These are phyloP conservation scores for Podargus strigoides DNA, from an alignment of 2,797 vertebrate species.

Conservation along the genomic window DNA sequence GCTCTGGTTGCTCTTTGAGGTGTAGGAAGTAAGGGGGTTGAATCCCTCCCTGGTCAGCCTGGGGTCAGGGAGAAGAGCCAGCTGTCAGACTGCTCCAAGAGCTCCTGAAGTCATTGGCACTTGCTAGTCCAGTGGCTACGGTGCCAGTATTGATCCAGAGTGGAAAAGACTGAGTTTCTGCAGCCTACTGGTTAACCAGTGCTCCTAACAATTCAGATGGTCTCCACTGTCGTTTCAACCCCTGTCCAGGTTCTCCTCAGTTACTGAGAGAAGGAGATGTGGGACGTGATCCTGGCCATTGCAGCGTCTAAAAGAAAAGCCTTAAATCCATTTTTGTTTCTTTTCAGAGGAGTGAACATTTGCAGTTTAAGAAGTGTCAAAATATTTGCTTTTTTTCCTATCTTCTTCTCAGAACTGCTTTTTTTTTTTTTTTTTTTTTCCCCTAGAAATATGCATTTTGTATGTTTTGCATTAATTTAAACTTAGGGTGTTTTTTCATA, in stretches of 20 bases:
- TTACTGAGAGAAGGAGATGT: fast-evolving
- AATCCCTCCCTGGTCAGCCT: background rate
- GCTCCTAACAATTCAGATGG: background rate
- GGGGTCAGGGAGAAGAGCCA: background rate
- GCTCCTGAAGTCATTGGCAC: fast-evolving
- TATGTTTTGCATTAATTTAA: background rate
- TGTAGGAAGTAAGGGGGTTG: fast-evolving
- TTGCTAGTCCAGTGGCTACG: fast-evolving
- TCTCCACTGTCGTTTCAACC: background rate
- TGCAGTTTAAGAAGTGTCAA: background rate
- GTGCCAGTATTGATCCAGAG: fast-evolving
- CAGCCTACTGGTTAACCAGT: background rate
- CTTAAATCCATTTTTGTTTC: background rate
- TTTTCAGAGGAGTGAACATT: background rate
- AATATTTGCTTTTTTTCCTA: background rate
- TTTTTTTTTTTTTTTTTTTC: background rate
- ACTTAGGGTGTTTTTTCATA: background rate
- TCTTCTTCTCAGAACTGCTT: background rate
- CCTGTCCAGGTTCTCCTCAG: background rate
- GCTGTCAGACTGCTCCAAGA: background rate
- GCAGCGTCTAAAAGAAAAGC: background rate
- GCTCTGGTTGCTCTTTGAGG: background rate
- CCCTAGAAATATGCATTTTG: background rate
- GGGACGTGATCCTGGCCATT: background rate
- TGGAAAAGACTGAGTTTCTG: background rate